Percentiles rank a stretch among this genome's conserved stretches.
Evolutionary conservation across 1,140 invertebrate genomes (phyloP).

Genomic region (Alviniconcha marisindica): DNA sequence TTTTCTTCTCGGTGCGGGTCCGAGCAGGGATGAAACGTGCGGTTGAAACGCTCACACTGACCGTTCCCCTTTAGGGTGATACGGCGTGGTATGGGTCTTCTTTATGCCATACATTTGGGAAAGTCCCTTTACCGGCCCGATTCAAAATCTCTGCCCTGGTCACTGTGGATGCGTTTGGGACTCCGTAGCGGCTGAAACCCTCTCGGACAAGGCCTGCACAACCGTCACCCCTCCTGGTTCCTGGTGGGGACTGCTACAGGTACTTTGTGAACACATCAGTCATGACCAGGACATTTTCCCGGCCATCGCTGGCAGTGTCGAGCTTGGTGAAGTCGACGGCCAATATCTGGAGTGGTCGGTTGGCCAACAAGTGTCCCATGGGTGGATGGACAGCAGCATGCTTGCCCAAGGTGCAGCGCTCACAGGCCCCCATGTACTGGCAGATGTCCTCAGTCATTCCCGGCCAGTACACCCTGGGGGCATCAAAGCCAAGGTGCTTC

Average conservation of each 20-base stretch:
- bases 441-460: constrained; percentile 38
- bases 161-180: constrained; percentile 44
- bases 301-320: constrained; percentile 32
- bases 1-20: no score
- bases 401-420: constrained; percentile 38
- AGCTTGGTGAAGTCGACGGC: constrained; percentile 49
- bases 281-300: constrained; percentile 55
- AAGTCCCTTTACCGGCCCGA: not conserved
- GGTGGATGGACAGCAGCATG: constrained; percentile 24
- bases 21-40: constrained; percentile 40
- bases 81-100: constrained; percentile 26
- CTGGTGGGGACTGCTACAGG: constrained; percentile 41
- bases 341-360: constrained; percentile 39
- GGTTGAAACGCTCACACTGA: constrained; percentile 4
- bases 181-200: constrained; percentile 46
- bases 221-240: constrained; percentile 39
- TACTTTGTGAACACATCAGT: constrained; percentile 53
- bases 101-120: constrained; percentile 7
- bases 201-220: constrained; percentile 41
- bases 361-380: no score
- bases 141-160: constrained; percentile 41
- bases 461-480: constrained; percentile 25
- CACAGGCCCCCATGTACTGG: constrained; percentile 42
- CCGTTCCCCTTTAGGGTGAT: constrained; percentile 10
- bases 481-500: constrained; percentile 26